A percentile compares a stretch with the other conserved stretches of the same genome.
phyloP scores from a whole-genome alignment of 1,140 invertebrate genomes.

The Aradophagus sp. region DNA sequence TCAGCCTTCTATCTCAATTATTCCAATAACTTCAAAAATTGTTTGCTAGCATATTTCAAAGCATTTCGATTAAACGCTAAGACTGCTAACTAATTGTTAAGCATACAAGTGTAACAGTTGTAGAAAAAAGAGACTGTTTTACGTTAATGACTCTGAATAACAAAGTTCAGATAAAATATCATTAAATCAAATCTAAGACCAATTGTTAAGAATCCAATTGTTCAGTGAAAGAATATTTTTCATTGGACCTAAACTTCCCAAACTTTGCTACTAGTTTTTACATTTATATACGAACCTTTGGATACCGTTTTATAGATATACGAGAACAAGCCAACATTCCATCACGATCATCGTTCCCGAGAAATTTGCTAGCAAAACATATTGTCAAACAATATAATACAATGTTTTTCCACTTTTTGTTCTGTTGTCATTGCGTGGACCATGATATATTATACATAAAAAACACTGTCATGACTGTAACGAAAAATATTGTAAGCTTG shows the following conservation, averaged over 20 bases:
- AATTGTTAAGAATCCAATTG: too few species aligned
- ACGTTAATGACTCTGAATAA: neutral
- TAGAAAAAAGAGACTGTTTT: neutral
- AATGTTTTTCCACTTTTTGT: too few species aligned
- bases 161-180: conserved; percentile 34
- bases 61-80: neutral
- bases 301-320: conserved; percentile 25
- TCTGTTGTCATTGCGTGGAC: too few species aligned
- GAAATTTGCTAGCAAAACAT: conserved; percentile 43
- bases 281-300: conserved; percentile 35
- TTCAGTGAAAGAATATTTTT: conserved; percentile 4
- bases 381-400: neutral
- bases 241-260: conserved; percentile 11
- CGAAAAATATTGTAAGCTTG: too few species aligned
- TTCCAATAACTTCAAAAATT: conserved; percentile 1
- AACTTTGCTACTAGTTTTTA: conserved; percentile 39
- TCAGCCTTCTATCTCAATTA: too few species aligned
- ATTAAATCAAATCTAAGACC: too few species aligned
- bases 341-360: neutral
- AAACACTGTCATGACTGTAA: too few species aligned
- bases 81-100: neutral
- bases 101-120: neutral
- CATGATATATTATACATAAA: too few species aligned
- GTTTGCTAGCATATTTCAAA: conserved; percentile 35
- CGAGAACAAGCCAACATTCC: conserved; percentile 10